Evolutionary conservation across 1,140 invertebrate species (phyloP).

Genomic region (Drosophila chauvacae): DNA sequence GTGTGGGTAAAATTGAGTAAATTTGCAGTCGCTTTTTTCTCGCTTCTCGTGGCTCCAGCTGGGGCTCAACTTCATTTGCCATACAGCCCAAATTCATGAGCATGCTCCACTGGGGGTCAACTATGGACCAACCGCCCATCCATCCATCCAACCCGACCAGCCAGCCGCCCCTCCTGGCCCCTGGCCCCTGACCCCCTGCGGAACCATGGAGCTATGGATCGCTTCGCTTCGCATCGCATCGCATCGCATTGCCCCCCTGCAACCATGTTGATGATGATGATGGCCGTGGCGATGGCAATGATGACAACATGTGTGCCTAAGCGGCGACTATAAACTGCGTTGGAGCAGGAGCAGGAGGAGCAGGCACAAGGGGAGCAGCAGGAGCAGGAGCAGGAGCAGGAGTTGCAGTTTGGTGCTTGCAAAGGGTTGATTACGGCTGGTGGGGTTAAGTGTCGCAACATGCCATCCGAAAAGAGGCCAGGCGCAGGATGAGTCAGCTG

Average conservation of each 20-base stretch:
- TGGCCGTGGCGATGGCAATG: slow-evolving; percentile 51
- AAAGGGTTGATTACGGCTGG: slow-evolving; percentile 39
- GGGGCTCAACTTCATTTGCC: slow-evolving; percentile 60
- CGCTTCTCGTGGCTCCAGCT: slow-evolving; percentile 47
- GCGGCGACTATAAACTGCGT: slow-evolving; percentile 63
- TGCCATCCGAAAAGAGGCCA: slow-evolving; percentile 18
- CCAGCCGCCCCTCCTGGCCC: not conserved
- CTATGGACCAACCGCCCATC: slow-evolving; percentile 20
- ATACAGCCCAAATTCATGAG: slow-evolving; percentile 73
- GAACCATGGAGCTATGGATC: slow-evolving; percentile 4
- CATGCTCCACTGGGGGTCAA: slow-evolving; percentile 50
- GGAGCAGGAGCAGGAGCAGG: not conserved
- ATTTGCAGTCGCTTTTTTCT: slow-evolving; percentile 54
- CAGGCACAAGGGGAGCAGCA: not conserved
- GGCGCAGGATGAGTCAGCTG: slow-evolving; percentile 29
- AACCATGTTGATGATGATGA: slow-evolving; percentile 49
- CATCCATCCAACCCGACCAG: not conserved
- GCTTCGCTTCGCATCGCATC: slow-evolving; percentile 15
- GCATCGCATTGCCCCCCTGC: slow-evolving; percentile 1
- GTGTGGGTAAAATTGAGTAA: slow-evolving; percentile 46
- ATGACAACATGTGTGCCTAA: slow-evolving; percentile 75
- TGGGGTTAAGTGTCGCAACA: slow-evolving; percentile 40
- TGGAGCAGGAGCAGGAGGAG: not conserved
- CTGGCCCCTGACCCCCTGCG: slow-evolving; percentile 1
- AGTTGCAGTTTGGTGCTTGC: not conserved